Conservation (phyloP, 2,797 vertebrate species). For the Lacerta agilis region DNA sequence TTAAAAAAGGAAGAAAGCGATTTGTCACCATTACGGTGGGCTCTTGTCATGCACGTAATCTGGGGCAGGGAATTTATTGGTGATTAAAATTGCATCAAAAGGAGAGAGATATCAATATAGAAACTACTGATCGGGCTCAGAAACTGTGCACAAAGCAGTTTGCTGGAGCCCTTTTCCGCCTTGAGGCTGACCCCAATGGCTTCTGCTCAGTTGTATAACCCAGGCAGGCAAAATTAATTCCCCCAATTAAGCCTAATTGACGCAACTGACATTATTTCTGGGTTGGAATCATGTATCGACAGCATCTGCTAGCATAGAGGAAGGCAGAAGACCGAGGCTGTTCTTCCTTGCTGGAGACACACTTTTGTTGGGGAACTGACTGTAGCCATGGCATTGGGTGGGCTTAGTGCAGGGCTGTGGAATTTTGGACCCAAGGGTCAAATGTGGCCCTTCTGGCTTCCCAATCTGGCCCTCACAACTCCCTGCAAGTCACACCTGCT, state of each 20-base stretch:
- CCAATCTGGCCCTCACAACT: no score
- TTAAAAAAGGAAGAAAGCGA: background rate
- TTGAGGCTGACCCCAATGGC: background rate
- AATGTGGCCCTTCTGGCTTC: background rate
- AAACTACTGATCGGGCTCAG: background rate
- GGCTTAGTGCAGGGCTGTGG: background rate
- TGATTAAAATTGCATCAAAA: constrained; percentile 17
- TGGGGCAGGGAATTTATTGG: background rate
- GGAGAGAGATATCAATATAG: background rate
- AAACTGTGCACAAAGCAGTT: background rate
- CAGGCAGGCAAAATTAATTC: background rate
- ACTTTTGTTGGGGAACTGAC: background rate
- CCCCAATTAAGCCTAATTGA: background rate
- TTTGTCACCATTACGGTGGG: background rate
- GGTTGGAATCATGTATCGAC: background rate
- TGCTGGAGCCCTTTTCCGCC: no score
- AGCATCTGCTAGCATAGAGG: background rate
- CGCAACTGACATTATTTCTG: background rate
- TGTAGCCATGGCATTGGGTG: no score
- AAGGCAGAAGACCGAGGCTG: background rate
- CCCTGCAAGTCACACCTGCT: no score
- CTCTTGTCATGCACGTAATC: background rate
- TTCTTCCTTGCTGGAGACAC: background rate
- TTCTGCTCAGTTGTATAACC: background rate
- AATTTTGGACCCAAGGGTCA: background rate